Percentiles rank a stretch among this genome's conserved stretches.
Conservation (phyloP, 1,140 invertebrate species). For the Drosophila burlai region DNA sequence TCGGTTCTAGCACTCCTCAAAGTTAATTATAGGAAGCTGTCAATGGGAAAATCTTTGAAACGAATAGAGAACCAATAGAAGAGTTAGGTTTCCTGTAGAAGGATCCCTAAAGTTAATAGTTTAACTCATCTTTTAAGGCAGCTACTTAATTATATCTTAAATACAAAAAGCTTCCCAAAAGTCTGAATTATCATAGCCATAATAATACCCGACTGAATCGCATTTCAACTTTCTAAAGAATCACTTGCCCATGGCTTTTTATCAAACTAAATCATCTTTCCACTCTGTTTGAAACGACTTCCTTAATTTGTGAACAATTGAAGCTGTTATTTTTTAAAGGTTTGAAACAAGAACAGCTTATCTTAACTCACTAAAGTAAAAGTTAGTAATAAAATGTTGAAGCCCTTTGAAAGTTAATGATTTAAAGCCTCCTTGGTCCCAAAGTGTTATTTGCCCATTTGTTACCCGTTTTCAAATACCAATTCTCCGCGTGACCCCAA, state of each 20-base stretch:
- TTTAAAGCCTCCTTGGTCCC: conserved; percentile 1
- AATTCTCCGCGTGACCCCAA: conserved; percentile 30
- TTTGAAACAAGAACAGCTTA: neutral
- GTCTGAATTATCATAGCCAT: neutral
- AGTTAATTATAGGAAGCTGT: conserved; percentile 1
- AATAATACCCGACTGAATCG: neutral
- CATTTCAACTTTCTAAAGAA: conserved; percentile 5
- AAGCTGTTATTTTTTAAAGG: neutral
- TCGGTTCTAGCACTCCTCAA: neutral
- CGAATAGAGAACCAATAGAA: neutral
- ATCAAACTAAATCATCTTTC: conserved; percentile 19
- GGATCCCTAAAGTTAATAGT: neutral
- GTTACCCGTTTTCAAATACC: conserved; percentile 23
- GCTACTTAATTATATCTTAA: neutral
- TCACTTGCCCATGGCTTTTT: conserved; percentile 9
- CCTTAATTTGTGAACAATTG: neutral
- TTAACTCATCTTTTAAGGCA: neutral
- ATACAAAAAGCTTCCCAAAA: neutral
- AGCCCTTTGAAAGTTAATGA: neutral
- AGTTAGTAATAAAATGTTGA: neutral
- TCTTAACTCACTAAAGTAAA: neutral
- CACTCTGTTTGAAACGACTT: conserved; percentile 3
- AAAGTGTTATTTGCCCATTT: conserved; percentile 20
- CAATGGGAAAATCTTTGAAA: neutral
- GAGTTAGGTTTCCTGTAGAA: rapidly evolving